Percentiles rank a stretch among this genome's conserved stretches.
Conservation (phyloP, 2,888 invertebrate species). For the Andrena dorsata region DNA sequence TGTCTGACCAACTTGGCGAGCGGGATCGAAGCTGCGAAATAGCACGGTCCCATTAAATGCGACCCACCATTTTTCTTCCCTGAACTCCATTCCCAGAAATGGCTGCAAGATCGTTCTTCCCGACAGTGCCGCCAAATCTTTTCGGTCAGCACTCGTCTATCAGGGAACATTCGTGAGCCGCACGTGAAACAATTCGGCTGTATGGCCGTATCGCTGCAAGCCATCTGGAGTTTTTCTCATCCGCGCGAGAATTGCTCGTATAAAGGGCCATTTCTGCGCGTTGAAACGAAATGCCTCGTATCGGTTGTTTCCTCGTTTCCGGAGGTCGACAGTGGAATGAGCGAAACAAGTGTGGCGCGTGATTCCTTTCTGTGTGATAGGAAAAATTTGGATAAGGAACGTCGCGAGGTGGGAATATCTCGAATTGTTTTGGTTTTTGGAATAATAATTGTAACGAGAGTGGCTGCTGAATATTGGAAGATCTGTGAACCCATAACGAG, state of each 20-base stretch:
- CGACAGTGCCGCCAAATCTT: neutral
- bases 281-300: slow-evolving; percentile 32
- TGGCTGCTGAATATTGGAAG: neutral
- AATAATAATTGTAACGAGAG: neutral
- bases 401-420: neutral
- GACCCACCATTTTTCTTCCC: slow-evolving; percentile 36
- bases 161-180: slow-evolving; percentile 34
- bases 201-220: slow-evolving; percentile 39
- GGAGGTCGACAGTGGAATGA: neutral
- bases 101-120: slow-evolving; percentile 46
- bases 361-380: neutral
- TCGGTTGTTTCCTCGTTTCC: neutral
- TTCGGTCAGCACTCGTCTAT: slow-evolving; percentile 26
- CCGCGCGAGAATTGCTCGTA: slow-evolving; percentile 37
- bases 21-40: slow-evolving; percentile 28
- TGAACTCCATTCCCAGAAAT: slow-evolving; percentile 48
- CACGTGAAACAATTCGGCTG: slow-evolving; percentile 53
- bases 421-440: neutral
- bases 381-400: neutral
- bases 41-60: slow-evolving; percentile 41
- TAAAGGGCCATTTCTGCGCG: slow-evolving; percentile 25
- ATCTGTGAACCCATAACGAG: no score
- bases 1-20: slow-evolving; percentile 18
- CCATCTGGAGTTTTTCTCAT: slow-evolving; percentile 41
- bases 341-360: neutral